These are phyloP conservation scores for Zaprionus lineosus DNA, from an alignment of 2,888 invertebrate species.

Conservation along the genomic window DNA sequence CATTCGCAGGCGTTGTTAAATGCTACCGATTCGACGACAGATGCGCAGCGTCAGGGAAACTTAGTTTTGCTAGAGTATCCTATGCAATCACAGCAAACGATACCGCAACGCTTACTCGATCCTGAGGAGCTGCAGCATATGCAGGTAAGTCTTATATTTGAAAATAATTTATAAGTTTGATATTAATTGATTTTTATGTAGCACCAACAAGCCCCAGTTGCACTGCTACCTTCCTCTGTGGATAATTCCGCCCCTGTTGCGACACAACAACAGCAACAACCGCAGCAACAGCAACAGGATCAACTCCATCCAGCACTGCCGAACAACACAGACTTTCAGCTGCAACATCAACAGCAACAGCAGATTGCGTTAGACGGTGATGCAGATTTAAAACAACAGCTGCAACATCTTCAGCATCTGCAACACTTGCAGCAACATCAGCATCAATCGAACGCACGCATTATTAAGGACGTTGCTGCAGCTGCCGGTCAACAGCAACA, in stretches of 20 bases:
- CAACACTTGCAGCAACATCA: conserved; percentile 72
- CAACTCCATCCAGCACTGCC: conserved; percentile 69
- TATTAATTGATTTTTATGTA: conserved; percentile 31
- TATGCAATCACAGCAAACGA: conserved; percentile 82
- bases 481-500: conserved; percentile 73
- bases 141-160: conserved; percentile 73
- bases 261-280: conserved; percentile 62
- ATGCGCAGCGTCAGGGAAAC: conserved; percentile 79
- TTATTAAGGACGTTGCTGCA: conserved; percentile 78
- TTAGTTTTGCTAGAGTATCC: conserved; percentile 82
- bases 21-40: conserved; percentile 71
- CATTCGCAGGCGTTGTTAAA: conserved; percentile 75
- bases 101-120: conserved; percentile 82
- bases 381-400: conserved; percentile 78
- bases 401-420: conserved; percentile 57
- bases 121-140: conserved; percentile 82
- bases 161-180: neutral
- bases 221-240: conserved; percentile 80
- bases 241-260: conserved; percentile 69
- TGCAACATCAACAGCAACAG: conserved; percentile 75
- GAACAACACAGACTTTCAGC: conserved; percentile 73
- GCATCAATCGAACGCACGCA: conserved; percentile 79
- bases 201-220: conserved; percentile 81
- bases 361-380: conserved; percentile 74
- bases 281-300: conserved; percentile 61